Conservation (phyloP, 2,888 invertebrate genomes). For the Notodromas monacha region DNA sequence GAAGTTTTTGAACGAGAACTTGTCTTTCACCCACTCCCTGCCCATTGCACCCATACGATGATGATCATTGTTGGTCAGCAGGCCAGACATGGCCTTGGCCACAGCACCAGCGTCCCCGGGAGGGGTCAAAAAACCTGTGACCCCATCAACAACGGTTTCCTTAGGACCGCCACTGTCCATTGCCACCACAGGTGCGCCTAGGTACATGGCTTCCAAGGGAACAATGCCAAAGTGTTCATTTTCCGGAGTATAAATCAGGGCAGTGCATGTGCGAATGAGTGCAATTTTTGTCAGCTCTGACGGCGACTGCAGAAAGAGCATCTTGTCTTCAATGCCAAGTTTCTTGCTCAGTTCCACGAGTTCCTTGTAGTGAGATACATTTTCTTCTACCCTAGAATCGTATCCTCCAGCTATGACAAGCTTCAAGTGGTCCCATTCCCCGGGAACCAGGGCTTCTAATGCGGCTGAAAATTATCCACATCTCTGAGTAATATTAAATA, state of each 20-base stretch:
- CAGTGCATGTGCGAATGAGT: conserved; percentile 36
- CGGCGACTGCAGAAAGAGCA: conserved; percentile 57
- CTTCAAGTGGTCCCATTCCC: conserved; percentile 20
- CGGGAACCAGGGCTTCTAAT: conserved; percentile 8
- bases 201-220: conserved; percentile 90
- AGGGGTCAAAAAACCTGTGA: conserved; percentile 46
- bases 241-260: conserved; percentile 71
- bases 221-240: conserved; percentile 98
- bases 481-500: too few species aligned
- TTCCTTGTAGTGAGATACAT: conserved; percentile 48
- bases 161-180: conserved; percentile 78
- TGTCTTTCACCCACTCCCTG: conserved; percentile 32
- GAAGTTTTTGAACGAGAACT: conserved; percentile 56
- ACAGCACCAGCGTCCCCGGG: conserved; percentile 33
- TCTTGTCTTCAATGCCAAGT: conserved; percentile 30
- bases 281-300: conserved; percentile 48
- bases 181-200: conserved; percentile 68
- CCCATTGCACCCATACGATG: conserved; percentile 40
- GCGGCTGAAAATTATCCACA: too few species aligned
- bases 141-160: conserved; percentile 49
- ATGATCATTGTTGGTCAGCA: conserved; percentile 23
- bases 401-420: conserved; percentile 86
- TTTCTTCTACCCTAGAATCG: conserved; percentile 54
- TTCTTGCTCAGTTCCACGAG: conserved; percentile 29
- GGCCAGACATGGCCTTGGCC: conserved; percentile 34